Percentiles rank a stretch among this genome's conserved stretches.
phyloP scores from a whole-genome alignment of 2,888 invertebrate genomes.

The Junonia oenone region DNA sequence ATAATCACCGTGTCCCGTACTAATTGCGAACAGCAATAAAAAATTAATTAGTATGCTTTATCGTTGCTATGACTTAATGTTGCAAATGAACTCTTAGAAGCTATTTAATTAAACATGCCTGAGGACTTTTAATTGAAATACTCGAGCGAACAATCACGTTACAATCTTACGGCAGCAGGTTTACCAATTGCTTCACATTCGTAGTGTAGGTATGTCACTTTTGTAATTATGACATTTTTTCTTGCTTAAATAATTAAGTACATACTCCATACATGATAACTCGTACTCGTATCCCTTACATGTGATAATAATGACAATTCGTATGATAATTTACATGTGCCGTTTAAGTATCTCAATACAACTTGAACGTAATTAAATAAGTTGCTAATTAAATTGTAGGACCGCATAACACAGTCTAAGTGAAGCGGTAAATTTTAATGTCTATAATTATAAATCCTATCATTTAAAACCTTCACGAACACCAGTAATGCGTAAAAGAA shows the following conservation, averaged over 20 bases:
- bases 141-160: conserved; percentile 3
- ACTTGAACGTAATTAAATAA: no score
- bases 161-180: background rate
- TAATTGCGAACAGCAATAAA: conserved; percentile 69
- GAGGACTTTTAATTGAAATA: conserved; percentile 21
- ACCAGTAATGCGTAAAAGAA: conserved; percentile 3
- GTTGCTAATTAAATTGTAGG: background rate
- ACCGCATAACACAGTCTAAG: background rate
- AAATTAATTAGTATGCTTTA: conserved; percentile 61
- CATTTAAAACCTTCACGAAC: background rate
- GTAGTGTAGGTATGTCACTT: background rate
- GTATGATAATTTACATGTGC: no score
- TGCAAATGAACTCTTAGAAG: conserved; percentile 44
- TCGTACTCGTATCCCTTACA: no score
- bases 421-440: background rate
- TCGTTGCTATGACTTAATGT: conserved; percentile 55
- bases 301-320: no score
- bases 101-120: conserved; percentile 46
- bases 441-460: background rate
- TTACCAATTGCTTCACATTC: background rate
- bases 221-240: background rate
- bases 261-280: no score
- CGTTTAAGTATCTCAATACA: no score
- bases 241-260: background rate
- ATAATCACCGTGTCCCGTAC: conserved; percentile 47